Conservation (phyloP, 2,888 invertebrate species). For the Bursaphelenchus okinawaensis region DNA sequence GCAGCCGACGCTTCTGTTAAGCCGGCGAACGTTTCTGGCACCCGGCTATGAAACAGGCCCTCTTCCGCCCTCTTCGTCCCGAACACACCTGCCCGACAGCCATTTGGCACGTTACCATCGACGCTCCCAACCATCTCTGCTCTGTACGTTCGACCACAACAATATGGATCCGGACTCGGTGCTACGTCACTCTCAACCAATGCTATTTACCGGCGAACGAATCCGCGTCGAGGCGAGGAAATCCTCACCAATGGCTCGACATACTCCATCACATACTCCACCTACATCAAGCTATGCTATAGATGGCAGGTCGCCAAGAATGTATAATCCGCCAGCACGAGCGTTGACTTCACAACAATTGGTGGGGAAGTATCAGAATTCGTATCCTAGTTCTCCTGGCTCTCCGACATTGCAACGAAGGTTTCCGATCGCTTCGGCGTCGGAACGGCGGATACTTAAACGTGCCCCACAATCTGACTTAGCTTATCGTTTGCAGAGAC, state of each 20-base stretch:
- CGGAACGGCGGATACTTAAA: slow-evolving; percentile 30
- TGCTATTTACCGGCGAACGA: background rate
- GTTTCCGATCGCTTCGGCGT: slow-evolving; percentile 22
- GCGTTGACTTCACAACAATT: background rate
- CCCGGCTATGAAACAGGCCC: background rate
- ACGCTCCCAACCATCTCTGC: slow-evolving; percentile 1
- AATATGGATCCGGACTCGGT: background rate
- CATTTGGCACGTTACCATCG: slow-evolving; percentile 1
- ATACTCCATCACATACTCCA: background rate
- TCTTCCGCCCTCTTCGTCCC: background rate
- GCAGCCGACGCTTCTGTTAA: background rate
- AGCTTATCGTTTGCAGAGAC: slow-evolving; percentile 34
- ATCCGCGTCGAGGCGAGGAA: background rate
- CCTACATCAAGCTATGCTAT: background rate
- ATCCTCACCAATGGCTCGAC: slow-evolving; percentile 2
- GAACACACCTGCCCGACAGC: background rate
- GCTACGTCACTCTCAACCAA: slow-evolving; percentile 6
- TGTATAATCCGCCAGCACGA: background rate
- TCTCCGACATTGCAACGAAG: slow-evolving; percentile 7
- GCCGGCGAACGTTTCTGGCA: background rate
- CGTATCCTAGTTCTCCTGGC: background rate
- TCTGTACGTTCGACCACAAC: background rate
- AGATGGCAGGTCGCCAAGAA: background rate
- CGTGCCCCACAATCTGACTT: slow-evolving; percentile 38
- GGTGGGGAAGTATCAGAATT: background rate